These are phyloP conservation scores for Mercenaria mercenaria DNA, from an alignment of 1,140 invertebrate genomes.

Conservation along the genomic window DNA sequence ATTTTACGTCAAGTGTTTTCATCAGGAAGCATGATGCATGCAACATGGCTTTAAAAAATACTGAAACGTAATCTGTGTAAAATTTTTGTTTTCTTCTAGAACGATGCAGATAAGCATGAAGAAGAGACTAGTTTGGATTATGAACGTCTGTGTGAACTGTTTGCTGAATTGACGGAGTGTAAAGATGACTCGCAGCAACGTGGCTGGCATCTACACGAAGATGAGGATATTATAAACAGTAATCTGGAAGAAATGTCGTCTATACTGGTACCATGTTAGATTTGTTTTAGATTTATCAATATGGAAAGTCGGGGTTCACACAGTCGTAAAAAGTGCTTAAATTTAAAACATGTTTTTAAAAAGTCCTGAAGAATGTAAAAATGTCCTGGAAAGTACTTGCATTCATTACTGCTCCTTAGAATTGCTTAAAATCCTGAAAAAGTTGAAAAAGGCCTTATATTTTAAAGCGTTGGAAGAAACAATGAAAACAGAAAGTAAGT, in stretches of 20 bases:
- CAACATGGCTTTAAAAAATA: too few species aligned
- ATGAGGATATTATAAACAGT: slow-evolving; percentile 94
- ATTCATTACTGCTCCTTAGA: too few species aligned
- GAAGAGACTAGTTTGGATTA: slow-evolving; percentile 89
- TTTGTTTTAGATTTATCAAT: not conserved
- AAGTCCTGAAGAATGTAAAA: not conserved
- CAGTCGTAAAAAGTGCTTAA: not conserved
- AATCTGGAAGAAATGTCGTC: slow-evolving; percentile 94
- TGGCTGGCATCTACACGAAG: slow-evolving; percentile 97
- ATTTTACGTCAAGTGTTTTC: too few species aligned
- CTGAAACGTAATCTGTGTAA: too few species aligned
- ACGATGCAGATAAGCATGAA: slow-evolving; percentile 30
- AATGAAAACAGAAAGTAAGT: too few species aligned
- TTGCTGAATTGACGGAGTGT: slow-evolving; percentile 93
- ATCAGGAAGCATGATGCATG: too few species aligned
- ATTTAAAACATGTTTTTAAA: not conserved
- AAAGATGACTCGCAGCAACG: slow-evolving; percentile 97
- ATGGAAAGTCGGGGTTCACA: too few species aligned
- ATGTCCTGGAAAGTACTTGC: too few species aligned
- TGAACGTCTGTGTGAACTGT: slow-evolving; percentile 92
- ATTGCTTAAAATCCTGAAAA: too few species aligned
- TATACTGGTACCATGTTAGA: slow-evolving; percentile 92
- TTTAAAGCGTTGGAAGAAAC: too few species aligned
- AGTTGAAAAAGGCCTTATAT: too few species aligned
- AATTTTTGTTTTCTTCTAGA: not conserved